A percentile compares a stretch with the other conserved stretches of the same genome.
phyloP scores from a whole-genome alignment of 2,113 vertebrate species.

The Hemiprocne comata region DNA sequence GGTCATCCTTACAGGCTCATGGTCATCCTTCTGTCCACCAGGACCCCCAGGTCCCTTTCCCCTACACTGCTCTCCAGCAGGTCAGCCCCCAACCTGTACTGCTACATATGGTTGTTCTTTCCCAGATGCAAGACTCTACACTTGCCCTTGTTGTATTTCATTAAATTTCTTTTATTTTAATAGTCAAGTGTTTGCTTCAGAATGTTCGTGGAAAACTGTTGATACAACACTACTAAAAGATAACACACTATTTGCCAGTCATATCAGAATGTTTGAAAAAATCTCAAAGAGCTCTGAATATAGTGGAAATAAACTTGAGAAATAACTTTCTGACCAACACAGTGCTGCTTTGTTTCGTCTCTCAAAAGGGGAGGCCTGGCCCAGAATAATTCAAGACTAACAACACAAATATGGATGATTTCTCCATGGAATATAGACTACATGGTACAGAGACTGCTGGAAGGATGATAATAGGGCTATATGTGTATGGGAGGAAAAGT shows the following conservation, averaged over 20 bases:
- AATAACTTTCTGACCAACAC: neutral
- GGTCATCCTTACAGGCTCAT: too few species aligned
- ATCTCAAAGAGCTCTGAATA: neutral
- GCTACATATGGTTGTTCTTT: too few species aligned
- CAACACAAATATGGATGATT: neutral
- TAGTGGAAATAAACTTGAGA: neutral
- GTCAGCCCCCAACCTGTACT: too few species aligned
- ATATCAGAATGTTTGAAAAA: neutral
- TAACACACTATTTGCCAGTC: neutral
- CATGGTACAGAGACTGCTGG: fast-evolving
- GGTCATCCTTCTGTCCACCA: too few species aligned
- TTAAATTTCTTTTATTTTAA: too few species aligned
- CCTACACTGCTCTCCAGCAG: too few species aligned
- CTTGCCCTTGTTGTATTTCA: too few species aligned
- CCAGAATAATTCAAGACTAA: neutral
- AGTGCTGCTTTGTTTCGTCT: neutral
- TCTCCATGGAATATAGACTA: neutral
- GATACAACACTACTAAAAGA: neutral
- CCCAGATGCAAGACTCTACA: too few species aligned
- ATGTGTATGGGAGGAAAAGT: neutral
- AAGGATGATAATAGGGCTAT: neutral
- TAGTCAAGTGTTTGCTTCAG: too few species aligned
- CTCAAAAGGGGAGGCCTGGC: neutral
- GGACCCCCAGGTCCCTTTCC: too few species aligned
- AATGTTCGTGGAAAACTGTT: neutral